Conservation (phyloP, 2,113 vertebrate genomes). For the Sturnus vulgaris region DNA sequence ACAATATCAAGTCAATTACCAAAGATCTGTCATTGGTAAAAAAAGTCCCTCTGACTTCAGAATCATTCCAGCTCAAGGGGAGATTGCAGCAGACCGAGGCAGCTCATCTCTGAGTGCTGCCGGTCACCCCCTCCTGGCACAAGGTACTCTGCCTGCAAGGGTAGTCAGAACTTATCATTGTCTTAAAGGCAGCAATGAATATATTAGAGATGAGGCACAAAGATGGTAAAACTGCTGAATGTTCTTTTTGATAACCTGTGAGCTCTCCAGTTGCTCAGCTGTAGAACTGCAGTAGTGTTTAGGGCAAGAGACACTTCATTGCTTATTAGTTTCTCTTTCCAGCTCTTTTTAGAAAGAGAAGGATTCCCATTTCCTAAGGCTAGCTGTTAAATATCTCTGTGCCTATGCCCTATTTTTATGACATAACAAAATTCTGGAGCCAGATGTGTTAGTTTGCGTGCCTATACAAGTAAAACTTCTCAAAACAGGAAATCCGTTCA, state of each 20-base stretch:
- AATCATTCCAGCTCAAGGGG: neutral
- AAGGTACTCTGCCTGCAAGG: neutral
- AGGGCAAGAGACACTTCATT: neutral
- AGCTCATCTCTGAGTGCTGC: neutral
- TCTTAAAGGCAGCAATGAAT: neutral
- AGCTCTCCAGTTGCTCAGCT: neutral
- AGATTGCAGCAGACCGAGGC: neutral
- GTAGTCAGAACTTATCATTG: neutral
- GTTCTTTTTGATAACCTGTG: neutral
- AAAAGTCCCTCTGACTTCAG: neutral
- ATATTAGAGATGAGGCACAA: neutral
- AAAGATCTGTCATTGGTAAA: neutral
- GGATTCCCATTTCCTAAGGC: neutral
- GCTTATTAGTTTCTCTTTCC: neutral
- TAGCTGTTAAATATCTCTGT: neutral
- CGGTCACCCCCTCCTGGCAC: neutral
- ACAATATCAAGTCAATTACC: neutral
- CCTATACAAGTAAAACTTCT: neutral
- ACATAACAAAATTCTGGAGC: neutral
- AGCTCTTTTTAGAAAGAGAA: neutral
- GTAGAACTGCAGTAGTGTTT: neutral
- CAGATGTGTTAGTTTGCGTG: neutral
- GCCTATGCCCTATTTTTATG: neutral
- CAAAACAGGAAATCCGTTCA: neutral
- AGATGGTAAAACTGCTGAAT: neutral